Percentiles rank a stretch among this genome's conserved stretches.
phyloP scores from a whole-genome alignment of 2,888 invertebrate genomes.

The Drosophila picticornis region DNA sequence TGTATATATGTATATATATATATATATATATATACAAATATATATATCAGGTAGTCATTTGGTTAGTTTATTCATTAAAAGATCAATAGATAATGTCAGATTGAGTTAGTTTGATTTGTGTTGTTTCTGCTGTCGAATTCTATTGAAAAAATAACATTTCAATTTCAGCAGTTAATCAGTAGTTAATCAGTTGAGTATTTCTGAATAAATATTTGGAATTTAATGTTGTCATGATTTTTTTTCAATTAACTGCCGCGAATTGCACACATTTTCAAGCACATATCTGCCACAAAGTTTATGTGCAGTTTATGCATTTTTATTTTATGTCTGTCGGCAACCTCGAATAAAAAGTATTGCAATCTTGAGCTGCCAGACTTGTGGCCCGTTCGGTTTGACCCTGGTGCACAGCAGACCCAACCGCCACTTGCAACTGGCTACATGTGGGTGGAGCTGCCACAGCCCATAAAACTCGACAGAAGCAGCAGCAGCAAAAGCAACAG shows the following conservation, averaged over 20 bases:
- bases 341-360: slow-evolving; percentile 39
- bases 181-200: not conserved
- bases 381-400: slow-evolving; percentile 46
- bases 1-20: not conserved
- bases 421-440: not conserved
- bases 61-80: not conserved
- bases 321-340: slow-evolving; percentile 33
- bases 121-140: not conserved
- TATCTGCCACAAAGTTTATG: slow-evolving; percentile 11
- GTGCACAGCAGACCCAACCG: not conserved
- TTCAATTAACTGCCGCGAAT: not conserved
- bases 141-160: not conserved
- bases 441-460: slow-evolving; percentile 45
- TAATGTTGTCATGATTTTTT: not conserved
- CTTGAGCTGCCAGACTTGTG: slow-evolving; percentile 37
- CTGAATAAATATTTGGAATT: not conserved
- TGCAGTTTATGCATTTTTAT: slow-evolving; percentile 14
- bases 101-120: not conserved
- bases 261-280: not conserved
- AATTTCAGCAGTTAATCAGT: not conserved
- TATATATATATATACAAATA: not conserved
- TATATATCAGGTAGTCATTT: not conserved
- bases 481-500: not conserved
- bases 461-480: slow-evolving; percentile 43
- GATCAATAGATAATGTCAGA: not conserved